A percentile compares a stretch with the other conserved stretches of the same genome.
These are phyloP conservation scores for Brachionichthys hirsutus DNA, from an alignment of 2,113 vertebrate species.

Conservation along the genomic window DNA sequence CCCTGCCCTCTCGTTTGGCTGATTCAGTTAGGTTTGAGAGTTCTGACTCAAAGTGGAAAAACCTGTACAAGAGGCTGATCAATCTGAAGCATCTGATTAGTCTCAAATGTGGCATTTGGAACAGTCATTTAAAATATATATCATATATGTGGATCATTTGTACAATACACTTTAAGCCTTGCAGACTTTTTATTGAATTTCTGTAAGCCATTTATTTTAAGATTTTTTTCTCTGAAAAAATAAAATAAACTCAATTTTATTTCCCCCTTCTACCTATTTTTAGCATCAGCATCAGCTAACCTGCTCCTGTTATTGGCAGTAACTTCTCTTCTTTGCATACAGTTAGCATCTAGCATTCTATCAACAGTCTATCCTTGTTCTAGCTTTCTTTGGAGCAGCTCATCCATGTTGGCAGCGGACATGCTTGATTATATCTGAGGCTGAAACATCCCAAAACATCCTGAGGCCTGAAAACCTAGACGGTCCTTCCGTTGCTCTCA, in stretches of 20 bases:
- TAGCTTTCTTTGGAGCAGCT: constrained; percentile 47
- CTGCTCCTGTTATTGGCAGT: background rate
- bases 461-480: constrained; percentile 49
- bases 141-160: no score
- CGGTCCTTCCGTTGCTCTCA: constrained; percentile 41
- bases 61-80: constrained; percentile 35
- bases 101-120: no score
- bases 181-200: no score
- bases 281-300: background rate
- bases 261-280: background rate
- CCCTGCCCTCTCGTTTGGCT: constrained; percentile 18
- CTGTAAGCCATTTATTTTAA: no score
- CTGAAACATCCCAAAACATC: constrained; percentile 56
- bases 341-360: constrained; percentile 12
- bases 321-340: constrained; percentile 5
- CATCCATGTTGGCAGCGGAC: constrained; percentile 53
- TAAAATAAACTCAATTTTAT: background rate
- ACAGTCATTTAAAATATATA: no score
- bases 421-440: constrained; percentile 62
- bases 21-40: constrained; percentile 38
- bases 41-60: constrained; percentile 35
- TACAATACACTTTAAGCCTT: no score
- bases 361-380: constrained; percentile 35
- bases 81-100: no score
- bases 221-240: no score